A percentile compares a stretch with the other conserved stretches of the same genome.
Evolutionary conservation across 2,797 vertebrate genomes (phyloP).

Genomic region (Meda fulgida): DNA sequence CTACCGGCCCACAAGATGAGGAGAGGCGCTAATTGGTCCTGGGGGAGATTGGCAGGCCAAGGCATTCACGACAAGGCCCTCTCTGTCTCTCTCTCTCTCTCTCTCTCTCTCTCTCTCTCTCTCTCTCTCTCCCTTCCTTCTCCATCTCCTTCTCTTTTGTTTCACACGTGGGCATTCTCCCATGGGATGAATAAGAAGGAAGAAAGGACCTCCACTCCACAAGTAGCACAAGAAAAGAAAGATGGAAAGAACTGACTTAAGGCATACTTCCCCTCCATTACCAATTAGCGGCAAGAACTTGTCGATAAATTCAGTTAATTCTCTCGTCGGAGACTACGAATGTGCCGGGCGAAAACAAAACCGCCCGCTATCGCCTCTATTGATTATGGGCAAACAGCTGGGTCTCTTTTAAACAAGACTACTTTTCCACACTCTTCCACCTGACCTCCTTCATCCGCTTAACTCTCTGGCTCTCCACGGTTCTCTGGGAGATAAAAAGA

Average conservation of each 20-base stretch:
- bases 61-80: constrained; percentile 82
- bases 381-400: constrained; percentile 65
- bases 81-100: constrained; percentile 71
- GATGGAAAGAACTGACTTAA: constrained; percentile 49
- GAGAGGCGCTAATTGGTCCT: constrained; percentile 94
- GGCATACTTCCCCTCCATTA: constrained; percentile 51
- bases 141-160: constrained; percentile 76
- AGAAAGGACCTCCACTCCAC: constrained; percentile 77
- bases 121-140: constrained; percentile 51
- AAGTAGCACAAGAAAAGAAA: constrained; percentile 72
- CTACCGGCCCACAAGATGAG: constrained; percentile 91
- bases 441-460: constrained; percentile 54
- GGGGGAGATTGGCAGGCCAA: constrained; percentile 88
- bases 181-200: constrained; percentile 87
- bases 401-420: constrained; percentile 64
- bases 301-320: constrained; percentile 51
- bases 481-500: constrained; percentile 80
- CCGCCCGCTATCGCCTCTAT: constrained; percentile 71
- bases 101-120: constrained; percentile 58
- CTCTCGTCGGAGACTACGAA: constrained; percentile 14
- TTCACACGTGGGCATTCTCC: constrained; percentile 86
- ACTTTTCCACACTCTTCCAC: constrained; percentile 62
- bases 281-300: constrained; percentile 53
- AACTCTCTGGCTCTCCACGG: constrained; percentile 56
- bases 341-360: constrained; percentile 41